Base-by-base conservation (phyloP, 2,113 vertebrate species). In the Siphamia tubifer region DNA sequence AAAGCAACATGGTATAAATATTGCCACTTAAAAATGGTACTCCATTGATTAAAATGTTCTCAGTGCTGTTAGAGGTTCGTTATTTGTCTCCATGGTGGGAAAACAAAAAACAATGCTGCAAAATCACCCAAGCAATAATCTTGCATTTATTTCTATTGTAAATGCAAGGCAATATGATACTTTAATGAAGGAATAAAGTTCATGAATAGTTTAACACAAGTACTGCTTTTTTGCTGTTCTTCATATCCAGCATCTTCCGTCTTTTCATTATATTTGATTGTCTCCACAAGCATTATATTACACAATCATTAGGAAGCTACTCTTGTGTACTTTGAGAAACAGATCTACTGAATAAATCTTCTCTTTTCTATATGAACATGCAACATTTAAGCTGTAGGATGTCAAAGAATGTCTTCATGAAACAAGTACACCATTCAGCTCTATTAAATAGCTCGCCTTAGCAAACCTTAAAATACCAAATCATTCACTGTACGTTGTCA, bases 401-500 rank as follows among this genome's bases (percentile, higher is more conserved):
- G 40, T 44, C 13, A n/a, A 6, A 13, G 10, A 11, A 16, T 15
- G 43, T 61, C 11, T 25, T 36, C 10, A 63, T 66, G 44, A 64
- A 42, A 51, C 16, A 39, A 48, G 13, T 13, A 42, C 35, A 53
- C 10, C 7, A 36, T 25, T 0, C 15, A 7, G 15, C 48, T 31
- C 24, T n/a, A 36, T n/a, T n/a, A n/a, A n/a, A n/a, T n/a, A n/a
- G n/a, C 31, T 58, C 3, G 9, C 23, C 28, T 53, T 74, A 48
- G 64, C 24, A 47, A 42, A 28, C 38, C 56, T 62, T 66, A 44
- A 35, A 61, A 30, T 25, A 35, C 36, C 15, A 10, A 44, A 39
- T 39, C 35, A 9, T 66, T 73, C 56, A 8, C 25, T 25, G 20
- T 16, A 23, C 5, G 3, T 57, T 81, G 47, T 82, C 64, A 78